Base-by-base conservation (phyloP, 2,888 invertebrate species). In the Tenthredo scrophulariae region DNA sequence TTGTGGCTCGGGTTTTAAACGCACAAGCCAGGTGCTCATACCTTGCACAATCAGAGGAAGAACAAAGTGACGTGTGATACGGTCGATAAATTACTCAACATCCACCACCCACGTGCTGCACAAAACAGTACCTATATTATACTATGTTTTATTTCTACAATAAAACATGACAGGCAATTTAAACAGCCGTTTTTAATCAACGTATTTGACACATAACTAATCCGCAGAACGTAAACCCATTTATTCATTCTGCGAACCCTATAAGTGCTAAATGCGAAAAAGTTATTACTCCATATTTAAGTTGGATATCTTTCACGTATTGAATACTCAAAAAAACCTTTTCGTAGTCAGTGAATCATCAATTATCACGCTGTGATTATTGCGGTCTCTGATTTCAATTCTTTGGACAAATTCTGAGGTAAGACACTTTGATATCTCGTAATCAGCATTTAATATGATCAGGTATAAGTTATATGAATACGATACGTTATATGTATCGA, bases 21-120 rank as follows among this genome's bases (percentile, higher is more conserved):
- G n/a, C 54, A 74, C 43, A 22, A 43, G 43, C 43, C 74, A 74
- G 74, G 74, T 74, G 74, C 26, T 26, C 22, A 46, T 43, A 74
- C 74, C 43, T 74, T 74, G 74, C 26, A 43, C 74, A 74, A 77
- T 77, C 15, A 26, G 77, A 54, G 54, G 54, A 54, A 54, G 46
- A 77, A 33, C 33, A 43, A 72, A 50, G 54, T 54, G 54, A 29
- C 77, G 46, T 40, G 77, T 50, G 46, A 77, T n/a, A 77, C 46
- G 46, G 6, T 50, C 77, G 40, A 77, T 77, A 54, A 77, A 54
- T 77, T 77, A 50, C 77, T 77, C 26, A 77, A 77, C 77, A n/a
- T 77, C n/a, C 9, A 50, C 75, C 46, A 50, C 75, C 50, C 54
- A 50, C 46, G 18, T 29, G 10, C 29, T 50, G 40, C 72, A 18